These are phyloP conservation scores for Neomorphus geoffroyi DNA, from an alignment of 2,797 vertebrate species.

Conservation along the genomic window DNA sequence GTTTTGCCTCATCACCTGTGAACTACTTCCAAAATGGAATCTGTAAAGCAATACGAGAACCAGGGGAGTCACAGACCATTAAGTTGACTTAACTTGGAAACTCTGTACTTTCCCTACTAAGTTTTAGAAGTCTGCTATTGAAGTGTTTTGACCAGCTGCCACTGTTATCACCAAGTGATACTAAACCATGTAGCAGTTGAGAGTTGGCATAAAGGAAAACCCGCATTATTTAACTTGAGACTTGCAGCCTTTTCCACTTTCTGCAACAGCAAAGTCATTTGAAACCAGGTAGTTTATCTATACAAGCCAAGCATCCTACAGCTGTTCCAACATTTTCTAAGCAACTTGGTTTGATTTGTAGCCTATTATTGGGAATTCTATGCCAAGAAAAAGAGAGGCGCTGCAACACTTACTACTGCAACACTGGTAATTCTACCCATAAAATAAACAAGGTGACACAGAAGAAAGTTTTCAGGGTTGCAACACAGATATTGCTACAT, in stretches of 20 bases:
- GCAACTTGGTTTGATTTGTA: not conserved
- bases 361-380: not conserved
- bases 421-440: not conserved
- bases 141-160: not conserved
- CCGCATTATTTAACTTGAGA: not conserved
- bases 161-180: not conserved
- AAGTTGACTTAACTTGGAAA: not conserved
- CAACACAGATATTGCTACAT: not conserved
- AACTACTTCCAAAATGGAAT: not conserved
- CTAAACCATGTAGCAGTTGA: not conserved
- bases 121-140: not conserved
- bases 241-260: not conserved
- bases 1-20: not conserved
- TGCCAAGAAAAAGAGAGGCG: not conserved
- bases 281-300: not conserved
- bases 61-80: not conserved
- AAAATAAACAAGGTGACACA: not conserved
- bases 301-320: not conserved
- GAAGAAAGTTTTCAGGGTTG: not conserved
- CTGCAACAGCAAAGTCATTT: not conserved
- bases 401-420: not conserved
- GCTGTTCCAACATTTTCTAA: not conserved
- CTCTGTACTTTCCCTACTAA: not conserved
- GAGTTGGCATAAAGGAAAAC: not conserved
- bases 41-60: not conserved